Percentiles rank a stretch among this genome's conserved stretches.
Conservation (phyloP, 2,888 invertebrate species). For the Meteorus colon region DNA sequence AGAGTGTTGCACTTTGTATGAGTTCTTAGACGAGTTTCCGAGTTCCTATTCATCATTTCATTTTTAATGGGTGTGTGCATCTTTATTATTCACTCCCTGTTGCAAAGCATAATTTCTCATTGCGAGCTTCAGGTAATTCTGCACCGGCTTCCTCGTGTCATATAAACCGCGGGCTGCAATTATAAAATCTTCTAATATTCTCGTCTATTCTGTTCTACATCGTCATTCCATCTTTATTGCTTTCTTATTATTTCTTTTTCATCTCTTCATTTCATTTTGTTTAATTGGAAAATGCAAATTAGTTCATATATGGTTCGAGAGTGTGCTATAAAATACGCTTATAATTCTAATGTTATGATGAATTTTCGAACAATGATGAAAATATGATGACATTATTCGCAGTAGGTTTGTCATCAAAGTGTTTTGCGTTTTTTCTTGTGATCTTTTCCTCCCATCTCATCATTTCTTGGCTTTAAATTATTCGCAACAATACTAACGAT, state of each 20-base stretch:
- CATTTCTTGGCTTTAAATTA: too few relatives aligned
- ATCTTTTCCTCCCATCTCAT: too few relatives aligned
- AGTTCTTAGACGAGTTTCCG: neutral
- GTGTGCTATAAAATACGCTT: too few relatives aligned
- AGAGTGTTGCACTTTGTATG: neutral
- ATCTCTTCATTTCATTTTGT: conserved; percentile 19
- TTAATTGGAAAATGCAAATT: neutral
- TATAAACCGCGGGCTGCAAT: conserved; percentile 42
- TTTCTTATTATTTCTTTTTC: neutral
- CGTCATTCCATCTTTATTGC: conserved; percentile 28
- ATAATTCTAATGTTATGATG: too few relatives aligned
- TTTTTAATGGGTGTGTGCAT: conserved; percentile 32
- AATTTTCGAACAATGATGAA: too few relatives aligned
- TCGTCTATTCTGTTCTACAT: conserved; percentile 24
- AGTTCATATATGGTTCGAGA: too few relatives aligned
- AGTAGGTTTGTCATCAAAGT: too few relatives aligned
- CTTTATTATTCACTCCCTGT: conserved; percentile 46
- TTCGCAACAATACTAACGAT: too few relatives aligned
- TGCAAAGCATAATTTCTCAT: conserved; percentile 48
- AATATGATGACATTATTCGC: too few relatives aligned
- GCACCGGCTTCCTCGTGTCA: conserved; percentile 5
- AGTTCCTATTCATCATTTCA: too few relatives aligned
- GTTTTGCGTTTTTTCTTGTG: too few relatives aligned
- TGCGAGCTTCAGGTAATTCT: conserved; percentile 35
- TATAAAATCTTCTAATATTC: conserved; percentile 36